Base-by-base conservation (phyloP, 2,113 vertebrate genomes). In the Acrocephalus arundinaceus region DNA sequence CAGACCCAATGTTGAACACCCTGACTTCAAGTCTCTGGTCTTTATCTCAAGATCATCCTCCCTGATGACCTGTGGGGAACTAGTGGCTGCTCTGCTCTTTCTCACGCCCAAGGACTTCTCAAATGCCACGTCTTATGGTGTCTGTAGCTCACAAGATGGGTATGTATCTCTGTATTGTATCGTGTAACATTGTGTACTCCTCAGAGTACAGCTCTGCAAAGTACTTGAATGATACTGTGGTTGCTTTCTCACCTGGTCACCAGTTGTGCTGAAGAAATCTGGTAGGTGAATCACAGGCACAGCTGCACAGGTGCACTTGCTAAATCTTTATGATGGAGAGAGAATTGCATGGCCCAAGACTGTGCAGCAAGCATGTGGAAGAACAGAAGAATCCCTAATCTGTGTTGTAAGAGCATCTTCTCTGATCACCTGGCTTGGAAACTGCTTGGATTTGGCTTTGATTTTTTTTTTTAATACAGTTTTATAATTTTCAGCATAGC, bases 151-250 rank as follows among this genome's bases (percentile, higher is more conserved):
- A 19, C 66, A 41, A 30, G 19, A 49, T 49, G 12, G 11, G 10
- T 49, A 28, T 77, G 31, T 18, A 24, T 43, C 49, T 78, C n/a
- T 41, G 13, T 57, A 30, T 51, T 10, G 0, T 71, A 11, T 74
- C 2, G 0, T 12, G 30, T 67, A 66, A 49, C 2, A 0, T 37
- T 52, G 28, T 14, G 52, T 74, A 28, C 39, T 81, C 41, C 33
- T 51, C 9, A 4, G 52, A 63, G 33, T 52, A 43, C 25, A 43
- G 43, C 39, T 49, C 37, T 81, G 51, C 1, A 0, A 49, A 89
- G 30, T n/a, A 82, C 35, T 93, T 71, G 45, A 74, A 39, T 52
- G 48, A 51, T 33, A 2, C 33, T 27, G 25, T 46, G n/a, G 30
- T 89, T 87, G 52, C 54, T 72, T 75, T 91, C 81, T 73, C 30